phyloP scores from a whole-genome alignment of 2,888 invertebrate species.

The Trichacis sp. region DNA sequence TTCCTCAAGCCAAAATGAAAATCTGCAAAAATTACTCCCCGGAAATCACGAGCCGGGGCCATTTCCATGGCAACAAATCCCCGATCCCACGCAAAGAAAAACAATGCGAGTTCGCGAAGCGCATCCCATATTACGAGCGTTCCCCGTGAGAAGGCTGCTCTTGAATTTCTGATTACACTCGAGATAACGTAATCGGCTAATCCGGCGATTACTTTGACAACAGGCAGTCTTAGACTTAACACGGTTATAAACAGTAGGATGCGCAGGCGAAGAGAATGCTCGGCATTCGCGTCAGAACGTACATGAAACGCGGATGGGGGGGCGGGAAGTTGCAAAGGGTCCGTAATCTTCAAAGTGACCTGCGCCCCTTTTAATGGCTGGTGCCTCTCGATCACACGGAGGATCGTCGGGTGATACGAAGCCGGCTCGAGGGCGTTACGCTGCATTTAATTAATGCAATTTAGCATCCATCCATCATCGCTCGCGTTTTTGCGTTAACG shows the following conservation, averaged over 20 bases:
- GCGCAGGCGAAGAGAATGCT: conserved; percentile 15
- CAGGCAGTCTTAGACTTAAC: conserved; percentile 32
- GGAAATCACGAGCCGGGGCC: not conserved
- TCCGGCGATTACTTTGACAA: conserved; percentile 47
- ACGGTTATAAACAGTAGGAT: conserved; percentile 32
- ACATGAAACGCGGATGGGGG: conserved; percentile 4
- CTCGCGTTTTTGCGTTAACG: conserved; percentile 66
- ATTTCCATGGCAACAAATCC: conserved; percentile 1
- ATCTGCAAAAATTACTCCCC: not conserved
- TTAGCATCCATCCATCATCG: conserved; percentile 68
- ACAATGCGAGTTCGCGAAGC: not conserved
- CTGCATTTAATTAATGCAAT: conserved; percentile 68
- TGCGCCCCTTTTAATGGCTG: conserved; percentile 61
- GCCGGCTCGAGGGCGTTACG: conserved; percentile 61
- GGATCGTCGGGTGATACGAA: conserved; percentile 58
- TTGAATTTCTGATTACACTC: conserved; percentile 39
- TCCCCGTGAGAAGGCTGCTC: conserved; percentile 10
- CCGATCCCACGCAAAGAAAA: not conserved
- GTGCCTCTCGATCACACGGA: conserved; percentile 57
- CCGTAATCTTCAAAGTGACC: conserved; percentile 66
- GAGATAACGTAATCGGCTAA: conserved; percentile 46
- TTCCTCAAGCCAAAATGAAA: too few species aligned
- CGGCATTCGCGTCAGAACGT: conserved; percentile 29
- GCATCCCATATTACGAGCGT: not conserved
- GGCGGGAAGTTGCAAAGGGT: conserved; percentile 16